A percentile compares a stretch with the other conserved stretches of the same genome.
Conservation (phyloP, 2,113 vertebrate species). For the Paracanthobrama guichenoti region DNA sequence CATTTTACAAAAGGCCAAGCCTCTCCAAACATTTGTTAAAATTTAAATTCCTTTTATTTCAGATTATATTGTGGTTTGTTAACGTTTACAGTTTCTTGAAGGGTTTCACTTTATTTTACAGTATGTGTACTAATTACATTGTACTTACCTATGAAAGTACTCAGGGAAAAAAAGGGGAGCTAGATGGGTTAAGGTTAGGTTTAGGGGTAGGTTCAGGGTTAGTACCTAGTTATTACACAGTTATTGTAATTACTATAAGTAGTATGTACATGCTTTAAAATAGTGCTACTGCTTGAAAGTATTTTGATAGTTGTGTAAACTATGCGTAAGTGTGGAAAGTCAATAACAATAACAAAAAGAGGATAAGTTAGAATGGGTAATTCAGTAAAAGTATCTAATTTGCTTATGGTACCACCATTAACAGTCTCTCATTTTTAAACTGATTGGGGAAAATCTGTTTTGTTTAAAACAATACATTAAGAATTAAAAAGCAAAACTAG, state of each 20-base stretch:
- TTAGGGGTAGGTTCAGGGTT: no score
- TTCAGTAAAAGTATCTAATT: slow-evolving; percentile 35
- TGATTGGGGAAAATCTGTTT: slow-evolving; percentile 27
- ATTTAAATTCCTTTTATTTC: slow-evolving; percentile 6
- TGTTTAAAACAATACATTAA: slow-evolving; percentile 40
- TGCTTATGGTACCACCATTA: not conserved
- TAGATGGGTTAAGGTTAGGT: no score
- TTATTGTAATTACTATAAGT: no score
- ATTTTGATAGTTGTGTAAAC: slow-evolving; percentile 29
- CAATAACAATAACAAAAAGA: not conserved
- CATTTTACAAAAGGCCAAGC: slow-evolving; percentile 22
- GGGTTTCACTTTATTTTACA: not conserved
- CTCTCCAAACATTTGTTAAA: slow-evolving; percentile 37
- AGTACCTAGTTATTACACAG: no score
- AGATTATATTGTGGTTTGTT: not conserved
- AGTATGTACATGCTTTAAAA: no score
- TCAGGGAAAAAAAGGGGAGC: no score
- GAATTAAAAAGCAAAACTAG: slow-evolving; percentile 43
- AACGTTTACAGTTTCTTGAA: slow-evolving; percentile 33
- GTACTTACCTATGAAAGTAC: no score
- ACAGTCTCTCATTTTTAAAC: not conserved
- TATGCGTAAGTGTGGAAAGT: slow-evolving; percentile 30
- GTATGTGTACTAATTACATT: no score
- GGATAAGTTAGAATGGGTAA: slow-evolving; percentile 9
- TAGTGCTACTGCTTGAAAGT: not conserved